Base-by-base conservation (phyloP, 2,888 invertebrate species). In the Meganola albula region DNA sequence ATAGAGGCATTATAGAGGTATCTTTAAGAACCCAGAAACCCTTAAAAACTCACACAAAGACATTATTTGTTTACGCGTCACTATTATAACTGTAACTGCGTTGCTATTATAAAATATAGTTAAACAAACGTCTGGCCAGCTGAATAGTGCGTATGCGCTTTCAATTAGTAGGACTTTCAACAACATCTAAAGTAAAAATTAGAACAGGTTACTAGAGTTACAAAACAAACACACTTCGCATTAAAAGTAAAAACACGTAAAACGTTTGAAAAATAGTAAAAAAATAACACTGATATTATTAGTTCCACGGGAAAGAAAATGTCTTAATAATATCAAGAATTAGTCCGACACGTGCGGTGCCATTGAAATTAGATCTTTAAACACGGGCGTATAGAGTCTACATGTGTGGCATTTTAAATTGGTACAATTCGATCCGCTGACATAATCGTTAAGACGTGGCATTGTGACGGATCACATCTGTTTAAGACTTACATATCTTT, bases 401-500 rank as follows among this genome's bases (percentile, higher is more conserved):
- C 14, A 26, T 33, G 34, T 40, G 28, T 20, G 23, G 30, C 20
- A 16, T 34, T 26, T 27, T 31, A 49, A 40, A 34, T 26, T 47
- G 36, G 53, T 49, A 59, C 52, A 64, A 68, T 61, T 48, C 52
- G 62, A 69, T 67, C 56, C 51, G 55, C 42, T 41, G 61, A 61
- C 58, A 52, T 47, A 52, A 55, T 48, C 47, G 50, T 21, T 33
- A 20, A 39, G 31, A 25, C 42, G 48, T 47, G 37, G 32, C 48
- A 48, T 46, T 52, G 53, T 64, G 72, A 72, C 53, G 56, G 63
- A 71, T 69, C 53, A 57, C 72, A 70, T 63, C 63, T 73, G 74
- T 40, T n/a, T n/a, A n/a, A n/a, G n/a, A n/a, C n/a, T n/a, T n/a
- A n/a, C n/a, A n/a, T n/a, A n/a, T n/a, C n/a, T n/a, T n/a, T n/a